These are phyloP conservation scores for Atherix ibis DNA, from an alignment of 2,888 invertebrate species.

Conservation along the genomic window DNA sequence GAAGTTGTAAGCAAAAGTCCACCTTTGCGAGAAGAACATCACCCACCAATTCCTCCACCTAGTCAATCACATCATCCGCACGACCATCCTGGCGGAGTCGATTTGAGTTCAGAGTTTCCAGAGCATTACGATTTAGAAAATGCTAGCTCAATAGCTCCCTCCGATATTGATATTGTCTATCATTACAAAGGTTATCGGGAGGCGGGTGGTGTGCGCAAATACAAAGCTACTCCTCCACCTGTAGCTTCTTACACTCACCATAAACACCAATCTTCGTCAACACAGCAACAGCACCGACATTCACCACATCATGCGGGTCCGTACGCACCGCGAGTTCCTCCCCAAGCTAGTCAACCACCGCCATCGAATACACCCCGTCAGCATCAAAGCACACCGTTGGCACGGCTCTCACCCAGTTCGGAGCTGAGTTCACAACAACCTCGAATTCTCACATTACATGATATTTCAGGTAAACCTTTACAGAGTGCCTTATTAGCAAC, in stretches of 20 bases:
- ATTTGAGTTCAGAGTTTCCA: conserved; percentile 63
- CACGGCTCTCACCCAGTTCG: conserved; percentile 79
- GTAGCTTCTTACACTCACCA: conserved; percentile 60
- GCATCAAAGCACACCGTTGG: conserved; percentile 81
- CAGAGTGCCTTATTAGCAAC: conserved; percentile 81
- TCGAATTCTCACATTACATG: conserved; percentile 79
- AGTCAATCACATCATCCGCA: conserved; percentile 54
- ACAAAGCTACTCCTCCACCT: conserved; percentile 73
- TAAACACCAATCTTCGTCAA: conserved; percentile 51
- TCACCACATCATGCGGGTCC: conserved; percentile 61
- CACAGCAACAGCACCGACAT: conserved; percentile 56
- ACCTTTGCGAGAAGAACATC: conserved; percentile 61
- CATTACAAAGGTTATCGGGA: conserved; percentile 92
- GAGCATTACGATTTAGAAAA: conserved; percentile 95
- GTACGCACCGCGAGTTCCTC: conserved; percentile 56
- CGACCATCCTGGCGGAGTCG: conserved; percentile 57
- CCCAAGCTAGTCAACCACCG: conserved; percentile 52
- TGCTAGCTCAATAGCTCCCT: conserved; percentile 93
- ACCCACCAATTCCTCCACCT: conserved; percentile 59
- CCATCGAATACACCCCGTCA: conserved; percentile 51
- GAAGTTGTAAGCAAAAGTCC: conserved; percentile 76
- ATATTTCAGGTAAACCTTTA: conserved; percentile 83
- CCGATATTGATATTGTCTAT: conserved; percentile 91
- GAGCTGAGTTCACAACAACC: conserved; percentile 84
- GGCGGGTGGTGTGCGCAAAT: conserved; percentile 66